Percentiles rank a stretch among this genome's conserved stretches.
Evolutionary conservation across 37 sponge, comb jelly and placozoan species (phyloP).

Genomic region (Aplysina aerophoba): DNA sequence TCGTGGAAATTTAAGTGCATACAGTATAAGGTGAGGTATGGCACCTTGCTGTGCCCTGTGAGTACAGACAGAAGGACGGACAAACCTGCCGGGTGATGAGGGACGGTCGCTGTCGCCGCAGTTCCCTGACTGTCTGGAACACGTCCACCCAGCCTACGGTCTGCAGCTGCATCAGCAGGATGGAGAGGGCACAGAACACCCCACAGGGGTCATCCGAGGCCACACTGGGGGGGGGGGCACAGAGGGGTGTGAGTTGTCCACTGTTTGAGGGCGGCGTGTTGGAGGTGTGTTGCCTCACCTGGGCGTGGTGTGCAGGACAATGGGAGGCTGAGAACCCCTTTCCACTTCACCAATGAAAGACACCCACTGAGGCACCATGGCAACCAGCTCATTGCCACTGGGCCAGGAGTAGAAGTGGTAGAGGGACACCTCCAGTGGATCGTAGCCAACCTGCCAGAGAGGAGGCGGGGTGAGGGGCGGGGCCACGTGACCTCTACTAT

Average conservation of each 20-base stretch:
- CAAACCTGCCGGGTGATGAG: neutral
- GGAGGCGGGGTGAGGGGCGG: neutral
- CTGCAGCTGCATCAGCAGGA: neutral
- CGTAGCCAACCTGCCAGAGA: neutral
- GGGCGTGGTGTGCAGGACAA: neutral
- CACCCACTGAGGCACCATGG: constrained; percentile 9
- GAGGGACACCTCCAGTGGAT: neutral
- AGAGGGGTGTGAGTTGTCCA: constrained; percentile 1
- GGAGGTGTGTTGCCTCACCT: too few relatives aligned
- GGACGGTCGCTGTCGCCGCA: constrained; percentile 4
- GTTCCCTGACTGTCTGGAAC: constrained; percentile 7
- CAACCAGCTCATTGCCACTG: neutral
- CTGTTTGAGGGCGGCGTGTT: constrained; percentile 30
- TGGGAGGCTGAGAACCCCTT: neutral
- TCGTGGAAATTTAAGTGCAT: too few relatives aligned
- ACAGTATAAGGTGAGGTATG: too few relatives aligned
- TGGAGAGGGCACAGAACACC: neutral
- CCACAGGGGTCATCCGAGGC: constrained; percentile 14
- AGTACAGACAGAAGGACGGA: neutral
- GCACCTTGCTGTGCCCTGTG: too few relatives aligned
- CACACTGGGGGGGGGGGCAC: constrained; percentile 15
- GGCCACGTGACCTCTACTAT: neutral
- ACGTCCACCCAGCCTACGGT: neutral
- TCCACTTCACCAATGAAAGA: constrained; percentile 1
- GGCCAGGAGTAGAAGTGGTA: neutral